Evolutionary conservation across 2,113 vertebrate genomes (phyloP).

Genomic region (Ancistrus triradiatus): DNA sequence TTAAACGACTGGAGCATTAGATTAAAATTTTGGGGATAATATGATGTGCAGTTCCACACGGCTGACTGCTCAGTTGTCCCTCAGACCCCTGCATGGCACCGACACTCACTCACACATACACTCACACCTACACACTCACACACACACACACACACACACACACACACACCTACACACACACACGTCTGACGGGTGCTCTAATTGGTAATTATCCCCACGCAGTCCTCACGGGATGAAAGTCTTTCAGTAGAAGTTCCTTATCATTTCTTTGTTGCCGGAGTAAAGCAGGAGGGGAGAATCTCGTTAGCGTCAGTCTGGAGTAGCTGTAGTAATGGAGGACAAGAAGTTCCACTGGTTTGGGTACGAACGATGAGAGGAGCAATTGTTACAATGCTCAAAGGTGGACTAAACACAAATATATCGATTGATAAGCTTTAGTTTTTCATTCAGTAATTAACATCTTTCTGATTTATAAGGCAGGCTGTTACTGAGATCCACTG

Average conservation of each 20-base stretch:
- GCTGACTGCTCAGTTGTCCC: slow-evolving; percentile 49
- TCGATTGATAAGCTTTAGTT: no score
- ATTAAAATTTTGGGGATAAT: slow-evolving; percentile 66
- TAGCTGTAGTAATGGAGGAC: slow-evolving; percentile 17
- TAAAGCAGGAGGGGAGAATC: neutral
- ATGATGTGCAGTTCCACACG: slow-evolving; percentile 61
- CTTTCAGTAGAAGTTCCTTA: slow-evolving; percentile 46
- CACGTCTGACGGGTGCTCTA: slow-evolving; percentile 59
- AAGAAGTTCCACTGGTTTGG: neutral
- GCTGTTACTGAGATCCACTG: no score
- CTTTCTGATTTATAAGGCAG: no score
- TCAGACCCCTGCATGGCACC: slow-evolving; percentile 8
- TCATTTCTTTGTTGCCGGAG: neutral
- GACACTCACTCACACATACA: slow-evolving; percentile 21
- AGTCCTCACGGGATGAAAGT: slow-evolving; percentile 59
- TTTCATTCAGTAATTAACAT: no score
- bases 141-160: slow-evolving; percentile 23
- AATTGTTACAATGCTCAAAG: no score
- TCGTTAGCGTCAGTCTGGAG: neutral
- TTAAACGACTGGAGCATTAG: slow-evolving; percentile 58
- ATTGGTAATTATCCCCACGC: slow-evolving; percentile 68
- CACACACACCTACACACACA: no score
- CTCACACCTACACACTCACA: no score
- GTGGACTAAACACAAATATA: no score
- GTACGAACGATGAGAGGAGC: no score